phyloP scores from a whole-genome alignment of 2,888 invertebrate species.

The Ischnus inquisitorius region DNA sequence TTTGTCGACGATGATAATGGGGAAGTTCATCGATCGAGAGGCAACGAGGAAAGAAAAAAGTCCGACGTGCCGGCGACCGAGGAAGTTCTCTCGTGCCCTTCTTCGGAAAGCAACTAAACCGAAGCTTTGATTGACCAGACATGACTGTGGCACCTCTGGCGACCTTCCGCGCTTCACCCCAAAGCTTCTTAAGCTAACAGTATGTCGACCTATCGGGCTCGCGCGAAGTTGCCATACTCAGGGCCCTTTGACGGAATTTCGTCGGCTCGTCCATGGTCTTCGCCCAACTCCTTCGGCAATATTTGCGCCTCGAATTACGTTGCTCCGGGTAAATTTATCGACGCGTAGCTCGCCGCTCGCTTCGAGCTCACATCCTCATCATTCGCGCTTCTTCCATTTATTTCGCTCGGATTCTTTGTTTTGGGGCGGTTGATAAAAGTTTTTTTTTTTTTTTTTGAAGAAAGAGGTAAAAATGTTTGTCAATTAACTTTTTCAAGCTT shows the following conservation, averaged over 20 bases:
- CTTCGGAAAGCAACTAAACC: not conserved
- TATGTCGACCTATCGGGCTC: conserved; percentile 1
- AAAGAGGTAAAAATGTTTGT: too few species aligned
- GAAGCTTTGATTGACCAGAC: conserved; percentile 4
- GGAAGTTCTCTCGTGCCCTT: not conserved
- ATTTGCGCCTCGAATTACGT: conserved; percentile 9
- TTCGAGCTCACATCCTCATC: not conserved
- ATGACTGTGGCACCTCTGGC: conserved; percentile 12
- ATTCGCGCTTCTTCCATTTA: not conserved
- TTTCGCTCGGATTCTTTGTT: not conserved
- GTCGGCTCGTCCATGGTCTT: conserved; percentile 9
- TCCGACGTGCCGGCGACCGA: not conserved
- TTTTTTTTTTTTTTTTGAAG: too few species aligned
- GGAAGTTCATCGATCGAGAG: conserved; percentile 65
- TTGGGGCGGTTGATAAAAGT: not conserved
- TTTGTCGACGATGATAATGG: conserved; percentile 58
- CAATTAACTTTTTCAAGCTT: too few species aligned
- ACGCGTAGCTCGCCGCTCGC: not conserved
- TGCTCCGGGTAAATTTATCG: not conserved
- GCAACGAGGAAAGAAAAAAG: not conserved
- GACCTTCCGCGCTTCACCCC: conserved; percentile 8
- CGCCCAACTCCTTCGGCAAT: not conserved
- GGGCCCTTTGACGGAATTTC: conserved; percentile 38
- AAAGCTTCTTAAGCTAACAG: conserved; percentile 17
- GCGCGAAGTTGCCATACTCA: not conserved